Evolutionary conservation across 1,140 invertebrate species (phyloP).

Genomic region (Batillaria attramentaria): DNA sequence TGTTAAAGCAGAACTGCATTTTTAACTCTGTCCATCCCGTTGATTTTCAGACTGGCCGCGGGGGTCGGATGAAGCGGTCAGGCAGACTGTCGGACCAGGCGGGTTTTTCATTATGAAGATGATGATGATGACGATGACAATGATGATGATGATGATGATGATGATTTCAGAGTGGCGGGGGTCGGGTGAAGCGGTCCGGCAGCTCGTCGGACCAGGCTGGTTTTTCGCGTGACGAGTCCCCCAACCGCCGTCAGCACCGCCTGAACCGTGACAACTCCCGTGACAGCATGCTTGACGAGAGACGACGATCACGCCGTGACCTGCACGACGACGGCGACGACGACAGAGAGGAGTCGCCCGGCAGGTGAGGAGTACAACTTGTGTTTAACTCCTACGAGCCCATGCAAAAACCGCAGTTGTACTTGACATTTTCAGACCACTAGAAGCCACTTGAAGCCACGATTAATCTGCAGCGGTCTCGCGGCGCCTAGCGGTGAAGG

Average conservation of each 20-base stretch:
- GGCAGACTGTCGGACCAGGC: too few species aligned
- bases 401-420: too few species aligned
- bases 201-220: constrained; percentile 60
- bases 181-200: constrained; percentile 42
- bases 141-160: neutral
- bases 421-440: too few species aligned
- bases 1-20: too few species aligned
- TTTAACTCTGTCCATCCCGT: too few species aligned
- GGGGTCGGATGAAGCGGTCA: too few species aligned
- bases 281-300: constrained; percentile 61
- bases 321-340: constrained; percentile 49
- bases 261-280: constrained; percentile 59
- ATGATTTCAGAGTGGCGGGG: constrained; percentile 13
- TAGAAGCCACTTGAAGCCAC: too few species aligned
- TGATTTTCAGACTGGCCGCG: too few species aligned
- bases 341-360: constrained; percentile 65
- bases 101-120: neutral
- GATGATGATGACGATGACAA: neutral
- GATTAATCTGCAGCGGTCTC: too few species aligned
- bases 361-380: constrained; percentile 39
- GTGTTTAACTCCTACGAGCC: neutral
- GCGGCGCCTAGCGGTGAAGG: too few species aligned
- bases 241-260: constrained; percentile 49
- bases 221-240: constrained; percentile 62
- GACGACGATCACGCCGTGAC: constrained; percentile 45